Evolutionary conservation across 2,797 vertebrate species (phyloP).

Genomic region (Pangasius djambal): DNA sequence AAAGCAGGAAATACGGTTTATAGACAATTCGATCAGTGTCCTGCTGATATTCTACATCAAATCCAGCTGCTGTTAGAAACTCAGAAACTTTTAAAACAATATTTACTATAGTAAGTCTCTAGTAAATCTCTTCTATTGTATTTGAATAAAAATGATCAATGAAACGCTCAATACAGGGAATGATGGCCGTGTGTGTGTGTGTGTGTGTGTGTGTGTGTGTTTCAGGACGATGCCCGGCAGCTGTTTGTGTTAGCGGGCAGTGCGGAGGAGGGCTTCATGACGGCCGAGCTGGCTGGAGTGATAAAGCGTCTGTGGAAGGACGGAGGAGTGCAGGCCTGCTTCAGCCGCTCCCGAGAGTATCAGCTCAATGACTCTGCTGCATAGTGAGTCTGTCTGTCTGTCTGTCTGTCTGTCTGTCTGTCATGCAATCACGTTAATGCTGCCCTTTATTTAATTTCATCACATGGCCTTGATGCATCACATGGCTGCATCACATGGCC

Average conservation of each 20-base stretch:
- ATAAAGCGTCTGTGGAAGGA: conserved; percentile 97
- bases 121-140: neutral
- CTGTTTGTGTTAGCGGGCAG: conserved; percentile 95
- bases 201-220: neutral
- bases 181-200: neutral
- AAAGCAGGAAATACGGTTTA: no score
- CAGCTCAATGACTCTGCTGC: conserved; percentile 98
- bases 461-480: neutral
- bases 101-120: no score
- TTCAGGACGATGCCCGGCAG: conserved; percentile 93
- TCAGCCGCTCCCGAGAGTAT: conserved; percentile 95
- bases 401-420: neutral
- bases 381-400: conserved; percentile 82
- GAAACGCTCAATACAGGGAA: neutral
- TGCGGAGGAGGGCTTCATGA: conserved; percentile 98
- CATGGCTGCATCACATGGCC: neutral
- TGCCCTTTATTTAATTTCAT: neutral
- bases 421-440: no score
- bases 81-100: neutral
- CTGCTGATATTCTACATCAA: no score
- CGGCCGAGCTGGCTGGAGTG: conserved; percentile 92
- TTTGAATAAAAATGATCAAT: neutral
- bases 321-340: conserved; percentile 93
- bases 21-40: no score
- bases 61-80: neutral